Base-by-base conservation (phyloP, 2,888 invertebrate species). In the Cenopis cana region DNA sequence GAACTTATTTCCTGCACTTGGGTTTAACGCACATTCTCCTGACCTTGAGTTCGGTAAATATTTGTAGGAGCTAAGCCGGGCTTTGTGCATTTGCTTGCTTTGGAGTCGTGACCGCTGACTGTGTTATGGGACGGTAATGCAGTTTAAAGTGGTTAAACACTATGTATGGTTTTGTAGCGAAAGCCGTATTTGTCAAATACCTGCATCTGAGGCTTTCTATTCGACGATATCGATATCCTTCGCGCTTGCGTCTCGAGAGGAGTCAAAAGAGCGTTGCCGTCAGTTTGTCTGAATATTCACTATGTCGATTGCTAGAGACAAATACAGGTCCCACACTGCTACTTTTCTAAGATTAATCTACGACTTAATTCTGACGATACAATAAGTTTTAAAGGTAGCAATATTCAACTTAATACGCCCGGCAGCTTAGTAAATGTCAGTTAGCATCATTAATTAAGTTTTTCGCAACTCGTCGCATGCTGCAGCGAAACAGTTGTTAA, bases 1-100 rank as follows among this genome's bases (percentile, higher is more conserved):
- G 78, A 78, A 74, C 73, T 76, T 76, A 81, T 82, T 90, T 89
- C 88, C 88, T 86, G 84, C 83, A 33, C 33, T 33, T 77, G 79
- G 82, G 81, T 77, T 80, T 84, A 82, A 75, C 80, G 81, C 79
- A 79, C 81, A 79, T 78, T 81, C 77, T 69, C 68, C 55, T 72
- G 76, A 79, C 84, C 83, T 85, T 84, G 80, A 14, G 9, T 57
- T 64, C 70, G 50, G 64, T 56, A 55, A 56, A 71, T 71, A 61
- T 71, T 71, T 61, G 71, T 54, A n/a, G 29, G n/a, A 24, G 62
- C n/a, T 14, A 54, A 52, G 64, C 46, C 12, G 41, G 46, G n/a
- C 52, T n/a, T 49, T 38, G 52, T 66, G 65, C 65, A 55, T 41
- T 56, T 46, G 65, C 29, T 66, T 56, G 65, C 24, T 66, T 41